Evolutionary conservation across 2,113 vertebrate genomes (phyloP).

Genomic region (Crocuta crocuta): DNA sequence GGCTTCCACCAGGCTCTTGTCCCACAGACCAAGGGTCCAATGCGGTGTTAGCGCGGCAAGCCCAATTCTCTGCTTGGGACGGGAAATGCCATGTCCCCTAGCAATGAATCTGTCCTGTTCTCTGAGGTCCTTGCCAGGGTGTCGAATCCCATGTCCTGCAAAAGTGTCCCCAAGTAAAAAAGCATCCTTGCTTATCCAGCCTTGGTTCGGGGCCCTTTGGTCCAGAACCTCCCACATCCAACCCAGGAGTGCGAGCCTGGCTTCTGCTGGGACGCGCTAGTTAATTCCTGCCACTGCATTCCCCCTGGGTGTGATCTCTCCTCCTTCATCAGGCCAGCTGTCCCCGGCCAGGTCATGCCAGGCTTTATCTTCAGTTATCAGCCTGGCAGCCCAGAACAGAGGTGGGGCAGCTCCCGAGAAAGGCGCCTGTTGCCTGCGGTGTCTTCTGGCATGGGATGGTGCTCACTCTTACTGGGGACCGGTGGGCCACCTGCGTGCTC

Average conservation of each 20-base stretch:
- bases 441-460: background rate
- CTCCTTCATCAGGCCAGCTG: background rate
- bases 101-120: background rate
- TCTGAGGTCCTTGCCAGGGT: background rate
- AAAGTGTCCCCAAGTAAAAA: background rate
- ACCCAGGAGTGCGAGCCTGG: background rate
- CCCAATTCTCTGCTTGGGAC: background rate
- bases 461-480: background rate
- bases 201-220: background rate
- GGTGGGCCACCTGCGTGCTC: background rate
- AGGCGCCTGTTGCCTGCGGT: rapidly evolving
- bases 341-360: background rate
- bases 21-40: background rate
- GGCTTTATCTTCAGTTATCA: background rate
- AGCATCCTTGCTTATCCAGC: background rate
- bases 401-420: background rate
- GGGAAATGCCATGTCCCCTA: background rate
- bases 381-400: background rate
- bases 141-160: background rate
- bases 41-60: background rate
- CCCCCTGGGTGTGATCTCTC: background rate
- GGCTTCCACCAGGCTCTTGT: background rate
- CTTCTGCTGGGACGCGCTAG: background rate
- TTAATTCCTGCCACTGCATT: background rate
- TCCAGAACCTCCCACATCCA: background rate